Evolutionary conservation across 2,113 vertebrate species (phyloP).

Genomic region (Petaurus breviceps): DNA sequence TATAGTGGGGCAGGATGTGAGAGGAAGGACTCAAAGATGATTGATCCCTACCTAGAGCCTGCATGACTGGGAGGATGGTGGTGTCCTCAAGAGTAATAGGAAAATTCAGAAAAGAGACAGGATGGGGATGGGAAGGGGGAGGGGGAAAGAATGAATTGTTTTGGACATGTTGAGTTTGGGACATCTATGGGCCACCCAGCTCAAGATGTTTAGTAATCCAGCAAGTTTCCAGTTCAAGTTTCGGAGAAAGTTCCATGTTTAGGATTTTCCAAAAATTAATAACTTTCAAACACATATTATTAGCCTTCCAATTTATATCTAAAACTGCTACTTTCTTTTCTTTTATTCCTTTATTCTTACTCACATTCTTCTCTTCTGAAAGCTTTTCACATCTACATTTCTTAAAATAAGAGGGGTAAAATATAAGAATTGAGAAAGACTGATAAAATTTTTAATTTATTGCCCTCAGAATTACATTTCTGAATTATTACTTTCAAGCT

Average conservation of each 20-base stretch:
- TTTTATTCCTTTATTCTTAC: constrained; percentile 46
- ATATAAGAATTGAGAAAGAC: constrained; percentile 16
- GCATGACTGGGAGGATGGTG: background rate
- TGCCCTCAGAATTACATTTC: constrained; percentile 57
- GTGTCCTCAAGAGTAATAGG: background rate
- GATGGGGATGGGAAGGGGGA: background rate
- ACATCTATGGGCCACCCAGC: background rate
- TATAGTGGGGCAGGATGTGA: background rate
- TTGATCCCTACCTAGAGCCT: background rate
- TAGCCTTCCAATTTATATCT: constrained; percentile 24
- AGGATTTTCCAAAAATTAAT: constrained; percentile 35
- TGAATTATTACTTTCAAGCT: constrained; percentile 59
- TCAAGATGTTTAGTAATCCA: background rate
- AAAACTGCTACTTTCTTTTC: background rate
- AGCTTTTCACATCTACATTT: constrained; percentile 60
- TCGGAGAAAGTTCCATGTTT: constrained; percentile 23
- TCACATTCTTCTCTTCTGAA: constrained; percentile 42
- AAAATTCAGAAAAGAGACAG: background rate
- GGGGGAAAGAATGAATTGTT: background rate
- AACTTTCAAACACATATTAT: constrained; percentile 22
- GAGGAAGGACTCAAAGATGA: background rate
- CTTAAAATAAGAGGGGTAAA: constrained; percentile 55
- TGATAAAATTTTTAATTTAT: constrained; percentile 45
- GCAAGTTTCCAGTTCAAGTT: background rate
- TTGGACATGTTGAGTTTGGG: background rate